A percentile compares a stretch with the other conserved stretches of the same genome.
These are phyloP conservation scores for Megalonaias nervosa DNA, from an alignment of 1,140 invertebrate species.

Conservation along the genomic window DNA sequence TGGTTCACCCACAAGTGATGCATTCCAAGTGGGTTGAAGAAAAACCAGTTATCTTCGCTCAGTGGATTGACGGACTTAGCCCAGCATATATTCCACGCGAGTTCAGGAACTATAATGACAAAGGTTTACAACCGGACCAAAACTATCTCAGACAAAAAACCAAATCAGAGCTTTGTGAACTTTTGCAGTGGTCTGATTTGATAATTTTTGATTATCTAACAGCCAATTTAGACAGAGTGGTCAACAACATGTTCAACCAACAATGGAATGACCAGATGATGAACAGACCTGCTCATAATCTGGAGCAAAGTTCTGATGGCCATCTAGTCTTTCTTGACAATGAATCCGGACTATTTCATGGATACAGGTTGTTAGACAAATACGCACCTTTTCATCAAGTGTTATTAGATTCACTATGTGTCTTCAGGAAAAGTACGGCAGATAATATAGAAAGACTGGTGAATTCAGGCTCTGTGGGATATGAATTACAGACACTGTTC, in stretches of 20 bases:
- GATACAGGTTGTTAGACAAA: conserved; percentile 87
- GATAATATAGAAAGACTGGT: conserved; percentile 77
- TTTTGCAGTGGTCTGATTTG: conserved; percentile 91
- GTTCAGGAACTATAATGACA: conserved; percentile 72
- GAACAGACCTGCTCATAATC: conserved; percentile 89
- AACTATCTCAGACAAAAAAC: too few species aligned
- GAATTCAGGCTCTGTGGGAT: conserved; percentile 73
- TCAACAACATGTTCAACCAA: conserved; percentile 91
- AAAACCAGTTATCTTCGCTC: conserved; percentile 84
- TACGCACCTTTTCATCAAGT: conserved; percentile 87
- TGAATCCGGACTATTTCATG: conserved; percentile 89
- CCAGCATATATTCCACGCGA: conserved; percentile 77
- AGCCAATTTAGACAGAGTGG: conserved; percentile 89
- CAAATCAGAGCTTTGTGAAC: conserved; percentile 75
- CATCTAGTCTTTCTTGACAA: conserved; percentile 90
- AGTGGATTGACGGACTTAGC: conserved; percentile 78
- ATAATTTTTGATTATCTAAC: conserved; percentile 92
- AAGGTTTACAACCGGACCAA: too few species aligned
- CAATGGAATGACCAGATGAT: conserved; percentile 93
- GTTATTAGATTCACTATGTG: conserved; percentile 84
- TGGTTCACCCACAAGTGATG: conserved; percentile 78
- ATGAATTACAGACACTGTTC: conserved; percentile 71
- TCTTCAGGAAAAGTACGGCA: conserved; percentile 83
- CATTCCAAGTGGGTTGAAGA: conserved; percentile 85
- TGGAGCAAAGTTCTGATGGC: conserved; percentile 81